Conservation (phyloP, 1,140 invertebrate genomes). For the Formica exsecta region DNA sequence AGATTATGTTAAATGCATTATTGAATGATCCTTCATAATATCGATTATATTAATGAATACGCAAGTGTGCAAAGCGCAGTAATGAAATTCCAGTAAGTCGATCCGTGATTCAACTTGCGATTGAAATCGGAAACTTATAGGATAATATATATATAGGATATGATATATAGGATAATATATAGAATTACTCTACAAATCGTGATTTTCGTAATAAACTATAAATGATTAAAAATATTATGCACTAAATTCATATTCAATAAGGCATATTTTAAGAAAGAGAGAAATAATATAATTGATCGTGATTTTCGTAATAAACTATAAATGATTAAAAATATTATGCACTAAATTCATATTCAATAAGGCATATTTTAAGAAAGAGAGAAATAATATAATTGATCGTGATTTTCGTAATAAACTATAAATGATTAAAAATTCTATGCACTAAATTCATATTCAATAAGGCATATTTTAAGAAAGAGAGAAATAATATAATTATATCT, state of each 20-base stretch:
- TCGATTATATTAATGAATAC: slow-evolving; percentile 42
- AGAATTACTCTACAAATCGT: not conserved
- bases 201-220: not conserved
- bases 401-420: not conserved
- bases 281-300: no score
- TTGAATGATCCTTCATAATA: slow-evolving; percentile 58
- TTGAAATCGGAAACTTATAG: slow-evolving; percentile 39
- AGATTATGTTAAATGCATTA: slow-evolving; percentile 54
- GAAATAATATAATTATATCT: not conserved
- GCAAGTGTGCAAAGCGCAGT: not conserved
- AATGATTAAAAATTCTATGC: not conserved
- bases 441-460: not conserved
- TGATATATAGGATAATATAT: slow-evolving; percentile 7
- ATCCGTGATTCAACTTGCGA: not conserved
- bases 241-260: not conserved
- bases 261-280: not conserved
- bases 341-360: not conserved
- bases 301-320: not conserved
- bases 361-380: not conserved
- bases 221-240: not conserved
- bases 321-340: not conserved
- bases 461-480: not conserved
- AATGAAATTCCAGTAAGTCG: slow-evolving; percentile 56
- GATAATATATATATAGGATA: not conserved
- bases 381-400: no score